A percentile compares a stretch with the other conserved stretches of the same genome.
Evolutionary conservation across 2,797 vertebrate species (phyloP).

Genomic region (Varecia variegata): DNA sequence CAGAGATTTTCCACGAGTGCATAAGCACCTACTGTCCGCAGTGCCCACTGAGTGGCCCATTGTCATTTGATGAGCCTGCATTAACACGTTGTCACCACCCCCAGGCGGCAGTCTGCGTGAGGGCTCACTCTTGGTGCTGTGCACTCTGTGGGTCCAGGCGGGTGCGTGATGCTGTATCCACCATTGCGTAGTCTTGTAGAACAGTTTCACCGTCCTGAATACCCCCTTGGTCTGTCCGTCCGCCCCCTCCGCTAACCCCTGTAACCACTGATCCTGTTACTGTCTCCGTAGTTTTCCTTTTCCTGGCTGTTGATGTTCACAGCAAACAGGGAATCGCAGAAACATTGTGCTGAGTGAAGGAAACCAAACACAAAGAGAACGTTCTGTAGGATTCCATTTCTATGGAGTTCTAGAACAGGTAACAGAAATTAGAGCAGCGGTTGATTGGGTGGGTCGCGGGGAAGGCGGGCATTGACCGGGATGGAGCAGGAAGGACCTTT

Average conservation of each 20-base stretch:
- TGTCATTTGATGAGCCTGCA: not conserved
- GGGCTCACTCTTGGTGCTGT: too few species aligned
- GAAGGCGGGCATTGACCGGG: not conserved
- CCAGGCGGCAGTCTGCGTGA: not conserved
- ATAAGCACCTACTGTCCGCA: too few species aligned
- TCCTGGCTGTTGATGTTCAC: not conserved
- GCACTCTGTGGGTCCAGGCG: not conserved
- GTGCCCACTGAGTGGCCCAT: not conserved
- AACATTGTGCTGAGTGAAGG: not conserved
- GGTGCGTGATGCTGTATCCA: too few species aligned
- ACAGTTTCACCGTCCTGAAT: not conserved
- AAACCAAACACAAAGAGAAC: not conserved
- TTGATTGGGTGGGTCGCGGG: not conserved
- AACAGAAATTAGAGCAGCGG: not conserved
- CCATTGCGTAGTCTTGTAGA: accelerated
- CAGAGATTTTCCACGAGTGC: not conserved
- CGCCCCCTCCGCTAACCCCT: not conserved
- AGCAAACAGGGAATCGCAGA: not conserved
- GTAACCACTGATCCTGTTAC: not conserved
- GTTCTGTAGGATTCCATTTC: not conserved
- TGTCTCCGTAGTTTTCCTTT: not conserved
- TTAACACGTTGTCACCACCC: not conserved
- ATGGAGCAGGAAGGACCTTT: not conserved
- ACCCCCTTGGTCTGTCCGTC: not conserved
- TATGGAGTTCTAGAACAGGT: not conserved